These are phyloP conservation scores for Alentia gelatinosa DNA, from an alignment of 2,888 invertebrate genomes.

Conservation along the genomic window DNA sequence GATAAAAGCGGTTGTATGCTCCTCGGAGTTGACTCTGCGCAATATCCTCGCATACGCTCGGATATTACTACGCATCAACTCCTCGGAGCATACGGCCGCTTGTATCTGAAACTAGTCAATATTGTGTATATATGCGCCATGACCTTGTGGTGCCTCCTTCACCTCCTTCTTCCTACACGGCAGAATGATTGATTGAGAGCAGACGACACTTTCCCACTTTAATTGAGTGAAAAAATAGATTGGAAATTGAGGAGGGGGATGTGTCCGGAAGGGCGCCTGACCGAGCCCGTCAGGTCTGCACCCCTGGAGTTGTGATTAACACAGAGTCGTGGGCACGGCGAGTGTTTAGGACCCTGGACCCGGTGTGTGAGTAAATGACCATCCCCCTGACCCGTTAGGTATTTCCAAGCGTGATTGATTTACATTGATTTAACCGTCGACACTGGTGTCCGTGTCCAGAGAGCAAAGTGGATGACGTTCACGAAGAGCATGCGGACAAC, in stretches of 20 bases:
- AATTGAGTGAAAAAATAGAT: constrained; percentile 1
- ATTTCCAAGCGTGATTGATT: background rate
- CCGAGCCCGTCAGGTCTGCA: background rate
- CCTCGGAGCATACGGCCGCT: too few relatives aligned
- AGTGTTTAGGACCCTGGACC: background rate
- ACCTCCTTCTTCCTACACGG: too few relatives aligned
- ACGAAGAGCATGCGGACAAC: too few relatives aligned
- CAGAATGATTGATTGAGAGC: background rate
- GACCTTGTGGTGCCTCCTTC: too few relatives aligned
- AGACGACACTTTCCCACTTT: background rate
- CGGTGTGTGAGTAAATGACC: background rate
- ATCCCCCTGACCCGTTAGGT: background rate
- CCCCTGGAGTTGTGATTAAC: background rate
- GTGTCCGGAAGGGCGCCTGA: background rate
- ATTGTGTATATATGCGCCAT: too few relatives aligned
- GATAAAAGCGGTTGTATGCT: too few relatives aligned
- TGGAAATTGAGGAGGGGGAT: background rate
- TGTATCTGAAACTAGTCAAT: too few relatives aligned
- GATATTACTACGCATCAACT: too few relatives aligned
- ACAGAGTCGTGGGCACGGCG: background rate
- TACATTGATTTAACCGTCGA: background rate
- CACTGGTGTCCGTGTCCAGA: background rate
- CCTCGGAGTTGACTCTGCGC: too few relatives aligned
- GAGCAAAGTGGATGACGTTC: too few relatives aligned
- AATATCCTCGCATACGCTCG: too few relatives aligned